These are phyloP conservation scores for Mamestra configurata DNA, from an alignment of 1,140 invertebrate species.

Conservation along the genomic window DNA sequence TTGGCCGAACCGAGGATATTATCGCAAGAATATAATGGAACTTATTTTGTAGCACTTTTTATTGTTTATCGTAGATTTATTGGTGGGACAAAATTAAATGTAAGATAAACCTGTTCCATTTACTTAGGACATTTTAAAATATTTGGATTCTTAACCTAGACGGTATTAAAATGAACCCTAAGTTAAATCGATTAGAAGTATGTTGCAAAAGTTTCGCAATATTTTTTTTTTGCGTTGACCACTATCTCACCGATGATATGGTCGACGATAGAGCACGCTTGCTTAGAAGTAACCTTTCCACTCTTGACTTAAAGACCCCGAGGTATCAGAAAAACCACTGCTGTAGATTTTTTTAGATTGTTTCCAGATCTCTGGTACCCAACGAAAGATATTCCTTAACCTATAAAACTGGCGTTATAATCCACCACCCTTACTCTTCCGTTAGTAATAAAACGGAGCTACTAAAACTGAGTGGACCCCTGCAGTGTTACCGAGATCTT, in stretches of 20 bases:
- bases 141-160: no score
- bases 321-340: no score
- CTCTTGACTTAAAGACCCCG: no score
- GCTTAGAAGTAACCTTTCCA: no score
- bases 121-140: not conserved
- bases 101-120: not conserved
- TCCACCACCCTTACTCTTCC: not conserved
- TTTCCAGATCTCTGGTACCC: not conserved
- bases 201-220: no score
- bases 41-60: constrained; percentile 40
- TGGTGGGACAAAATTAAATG: not conserved
- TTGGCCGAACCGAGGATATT: constrained; percentile 38
- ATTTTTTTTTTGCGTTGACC: no score
- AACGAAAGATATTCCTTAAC: not conserved
- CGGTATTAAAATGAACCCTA: no score
- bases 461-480: not conserved
- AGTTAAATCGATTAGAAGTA: no score
- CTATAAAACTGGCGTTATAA: constrained; percentile 19
- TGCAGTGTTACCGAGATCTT: not conserved
- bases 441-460: constrained; percentile 4
- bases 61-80: constrained; percentile 29
- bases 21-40: constrained; percentile 39
- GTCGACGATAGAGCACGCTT: no score
- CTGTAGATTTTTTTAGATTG: no score
- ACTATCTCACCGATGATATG: no score